Conservation (phyloP, 2,113 vertebrate genomes). For the Stercorarius parasiticus region DNA sequence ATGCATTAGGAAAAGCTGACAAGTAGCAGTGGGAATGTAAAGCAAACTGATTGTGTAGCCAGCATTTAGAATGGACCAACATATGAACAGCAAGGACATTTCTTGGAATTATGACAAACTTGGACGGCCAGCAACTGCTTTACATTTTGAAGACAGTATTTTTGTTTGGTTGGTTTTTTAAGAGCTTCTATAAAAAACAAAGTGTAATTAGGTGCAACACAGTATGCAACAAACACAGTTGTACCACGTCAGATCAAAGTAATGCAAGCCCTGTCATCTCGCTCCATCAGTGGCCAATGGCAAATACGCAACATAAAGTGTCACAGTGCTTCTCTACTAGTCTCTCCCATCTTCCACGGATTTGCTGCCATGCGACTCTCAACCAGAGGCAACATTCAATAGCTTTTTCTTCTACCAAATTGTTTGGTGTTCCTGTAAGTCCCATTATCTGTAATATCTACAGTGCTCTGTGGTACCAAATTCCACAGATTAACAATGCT, state of each 20-base stretch:
- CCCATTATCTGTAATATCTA: background rate
- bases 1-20: background rate
- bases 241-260: background rate
- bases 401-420: background rate
- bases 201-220: background rate
- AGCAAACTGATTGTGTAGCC: background rate
- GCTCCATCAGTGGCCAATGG: background rate
- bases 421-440: background rate
- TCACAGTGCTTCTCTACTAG: background rate
- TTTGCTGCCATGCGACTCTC: background rate
- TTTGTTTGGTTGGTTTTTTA: background rate
- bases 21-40: background rate
- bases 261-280: background rate
- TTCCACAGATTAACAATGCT: background rate
- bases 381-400: background rate
- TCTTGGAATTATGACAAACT: background rate
- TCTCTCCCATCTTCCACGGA: background rate
- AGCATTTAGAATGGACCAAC: background rate
- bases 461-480: background rate
- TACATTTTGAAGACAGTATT: background rate
- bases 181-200: background rate
- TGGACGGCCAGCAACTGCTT: background rate
- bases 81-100: background rate
- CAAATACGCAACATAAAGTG: fast-evolving
- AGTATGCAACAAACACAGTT: background rate